Conservation (phyloP, 2,888 invertebrate genomes). For the Rotaria sp. region DNA sequence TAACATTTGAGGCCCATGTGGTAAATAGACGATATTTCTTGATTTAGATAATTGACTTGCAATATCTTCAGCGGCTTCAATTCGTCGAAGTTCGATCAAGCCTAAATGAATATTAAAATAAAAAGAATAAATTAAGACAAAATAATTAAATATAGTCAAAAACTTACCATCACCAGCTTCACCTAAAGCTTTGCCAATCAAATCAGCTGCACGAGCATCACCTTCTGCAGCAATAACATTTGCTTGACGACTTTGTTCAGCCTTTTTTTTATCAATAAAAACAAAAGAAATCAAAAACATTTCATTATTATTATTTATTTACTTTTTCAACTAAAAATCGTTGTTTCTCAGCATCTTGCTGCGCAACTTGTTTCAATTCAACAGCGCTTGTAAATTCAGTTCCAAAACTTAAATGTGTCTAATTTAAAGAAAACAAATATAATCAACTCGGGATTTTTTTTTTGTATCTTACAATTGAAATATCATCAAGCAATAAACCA, state of each 20-base stretch:
- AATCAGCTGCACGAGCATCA: slow-evolving; percentile 84
- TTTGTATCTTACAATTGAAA: slow-evolving; percentile 69
- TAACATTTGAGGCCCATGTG: slow-evolving; percentile 75
- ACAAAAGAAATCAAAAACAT: background rate
- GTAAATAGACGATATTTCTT: slow-evolving; percentile 87
- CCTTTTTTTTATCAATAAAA: slow-evolving; percentile 54
- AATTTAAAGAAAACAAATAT: slow-evolving; percentile 44
- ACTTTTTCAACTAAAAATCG: slow-evolving; percentile 90
- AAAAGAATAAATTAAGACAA: too few species aligned
- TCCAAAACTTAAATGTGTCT: slow-evolving; percentile 96
- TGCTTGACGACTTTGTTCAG: slow-evolving; percentile 91
- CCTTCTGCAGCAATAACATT: slow-evolving; percentile 92
- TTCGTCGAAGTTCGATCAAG: slow-evolving; percentile 88
- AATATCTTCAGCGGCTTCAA: slow-evolving; percentile 98
- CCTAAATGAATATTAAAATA: slow-evolving; percentile 58
- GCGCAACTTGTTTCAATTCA: slow-evolving; percentile 97
- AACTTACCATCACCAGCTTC: slow-evolving; percentile 70
- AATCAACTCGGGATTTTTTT: background rate
- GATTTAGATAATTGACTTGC: slow-evolving; percentile 89
- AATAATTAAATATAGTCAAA: background rate
- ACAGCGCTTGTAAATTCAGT: slow-evolving; percentile 97
- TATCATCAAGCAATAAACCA: slow-evolving; percentile 92
- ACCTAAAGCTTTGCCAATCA: slow-evolving; percentile 85
- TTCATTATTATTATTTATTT: slow-evolving; percentile 45
- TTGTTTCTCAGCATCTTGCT: slow-evolving; percentile 97